Base-by-base conservation (phyloP, 2,797 vertebrate genomes). In the Sebastes umbrosus region DNA sequence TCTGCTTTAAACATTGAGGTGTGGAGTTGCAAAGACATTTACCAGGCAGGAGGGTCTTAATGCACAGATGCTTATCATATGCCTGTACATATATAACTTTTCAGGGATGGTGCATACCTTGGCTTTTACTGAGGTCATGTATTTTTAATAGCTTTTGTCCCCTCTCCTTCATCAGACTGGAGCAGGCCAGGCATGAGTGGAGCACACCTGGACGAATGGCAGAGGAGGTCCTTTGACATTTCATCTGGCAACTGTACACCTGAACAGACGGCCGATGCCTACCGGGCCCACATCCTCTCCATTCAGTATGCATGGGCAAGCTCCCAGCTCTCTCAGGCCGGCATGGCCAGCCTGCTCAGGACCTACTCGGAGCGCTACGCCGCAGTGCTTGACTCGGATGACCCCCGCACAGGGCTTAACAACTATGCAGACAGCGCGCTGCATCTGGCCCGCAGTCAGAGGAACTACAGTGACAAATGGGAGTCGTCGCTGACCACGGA, bases 231-330 rank as follows among this genome's bases (percentile, higher is more conserved):
- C 96, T 99, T 99, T 93, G 94, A 96, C 89, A 93, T 98, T 95
- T 96, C 94, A 36, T 98, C 97, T 93, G 96, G 94, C 94, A 95
- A 82, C 74, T 96, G 95, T 87, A 94, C 97, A 69, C 95, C 97
- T 57, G 91, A 92, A 91, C 97, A 98, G 96, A 99, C 95, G 96
- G 98, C 97, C 39, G 97, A 99, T 84, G 97, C 96, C 63, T 97
- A 97, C 92, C 96, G 97, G 89, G 97, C 96, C 73, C 97, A 99
- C 92, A 93, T 99, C 90, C 92, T 97, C 72, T 96, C 89, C 80
- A 95, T 99, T 96, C 97, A 99, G 92, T 98, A 98, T 96, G 97
- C 98, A 95, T 97, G 97, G 97, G 97, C 97, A 91, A 97, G 92
- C 93, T 94, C 96, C 0, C 96, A 97, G 94, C 94, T 99, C 94